These are phyloP conservation scores for Cydia amplana DNA, from an alignment of 1,140 invertebrate genomes.

Conservation along the genomic window DNA sequence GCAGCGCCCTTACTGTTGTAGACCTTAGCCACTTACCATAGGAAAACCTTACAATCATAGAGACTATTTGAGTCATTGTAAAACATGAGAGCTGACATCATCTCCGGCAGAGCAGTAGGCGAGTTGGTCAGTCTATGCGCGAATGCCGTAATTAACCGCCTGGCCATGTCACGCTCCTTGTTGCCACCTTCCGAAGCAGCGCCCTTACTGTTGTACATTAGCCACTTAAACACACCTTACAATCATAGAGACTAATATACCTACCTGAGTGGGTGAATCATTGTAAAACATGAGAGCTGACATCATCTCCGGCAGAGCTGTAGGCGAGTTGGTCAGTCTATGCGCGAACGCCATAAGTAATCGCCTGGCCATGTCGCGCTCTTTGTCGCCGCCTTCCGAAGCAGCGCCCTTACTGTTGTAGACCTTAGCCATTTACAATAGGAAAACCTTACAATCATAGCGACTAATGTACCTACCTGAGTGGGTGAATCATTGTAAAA, in stretches of 20 bases:
- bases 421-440: no score
- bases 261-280: slow-evolving; percentile 84
- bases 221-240: no score
- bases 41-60: no score
- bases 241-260: neutral
- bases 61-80: slow-evolving; percentile 84
- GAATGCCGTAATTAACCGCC: slow-evolving; percentile 82
- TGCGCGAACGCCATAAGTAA: slow-evolving; percentile 84
- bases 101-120: slow-evolving; percentile 86
- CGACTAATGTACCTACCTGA: slow-evolving; percentile 79
- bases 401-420: slow-evolving; percentile 63
- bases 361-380: slow-evolving; percentile 81
- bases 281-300: slow-evolving; percentile 86
- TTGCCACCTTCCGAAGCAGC: slow-evolving; percentile 69
- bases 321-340: slow-evolving; percentile 77
- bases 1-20: no score
- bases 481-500: slow-evolving; percentile 84
- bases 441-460: no score
- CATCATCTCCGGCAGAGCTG: slow-evolving; percentile 89
- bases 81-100: slow-evolving; percentile 87
- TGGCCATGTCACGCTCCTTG: slow-evolving; percentile 81
- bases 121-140: slow-evolving; percentile 78
- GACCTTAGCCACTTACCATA: no score
- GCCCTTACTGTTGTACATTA: slow-evolving; percentile 62
- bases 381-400: slow-evolving; percentile 69